These are phyloP conservation scores for Atta colombica DNA, from an alignment of 1,140 invertebrate genomes.

Conservation along the genomic window DNA sequence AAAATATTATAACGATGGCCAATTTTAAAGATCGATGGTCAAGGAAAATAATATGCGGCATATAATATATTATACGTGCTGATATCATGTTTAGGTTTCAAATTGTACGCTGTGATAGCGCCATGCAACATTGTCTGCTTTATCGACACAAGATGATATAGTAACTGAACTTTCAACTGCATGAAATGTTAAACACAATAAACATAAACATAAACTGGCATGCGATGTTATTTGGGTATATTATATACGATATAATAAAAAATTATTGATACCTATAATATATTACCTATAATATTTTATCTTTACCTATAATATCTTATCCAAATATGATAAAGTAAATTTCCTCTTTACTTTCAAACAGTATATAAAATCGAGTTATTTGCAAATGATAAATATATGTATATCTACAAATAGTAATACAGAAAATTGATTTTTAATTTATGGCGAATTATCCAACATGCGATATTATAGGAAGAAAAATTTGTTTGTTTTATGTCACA, in stretches of 20 bases:
- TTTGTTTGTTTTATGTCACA: conserved; percentile 18
- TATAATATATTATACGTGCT: too few relatives aligned
- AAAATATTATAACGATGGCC: too few relatives aligned
- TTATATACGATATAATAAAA: background rate
- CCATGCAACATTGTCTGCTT: too few relatives aligned
- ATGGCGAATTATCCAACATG: background rate
- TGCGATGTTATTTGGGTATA: too few relatives aligned
- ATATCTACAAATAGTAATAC: background rate
- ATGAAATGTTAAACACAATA: too few relatives aligned
- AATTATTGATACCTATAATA: background rate
- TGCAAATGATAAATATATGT: background rate
- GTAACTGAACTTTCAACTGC: too few relatives aligned
- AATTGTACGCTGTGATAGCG: too few relatives aligned
- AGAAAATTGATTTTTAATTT: background rate
- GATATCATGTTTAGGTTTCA: too few relatives aligned
- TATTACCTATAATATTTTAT: background rate
- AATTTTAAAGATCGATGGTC: too few relatives aligned
- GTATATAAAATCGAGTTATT: background rate
- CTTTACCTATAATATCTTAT: background rate
- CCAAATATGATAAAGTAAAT: background rate
- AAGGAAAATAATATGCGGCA: too few relatives aligned
- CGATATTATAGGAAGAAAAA: conserved; percentile 41
- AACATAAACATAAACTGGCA: too few relatives aligned
- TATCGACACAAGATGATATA: too few relatives aligned
- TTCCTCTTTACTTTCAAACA: background rate